phyloP scores from a whole-genome alignment of 2,888 invertebrate genomes.

The Brachyopa scutellaris region DNA sequence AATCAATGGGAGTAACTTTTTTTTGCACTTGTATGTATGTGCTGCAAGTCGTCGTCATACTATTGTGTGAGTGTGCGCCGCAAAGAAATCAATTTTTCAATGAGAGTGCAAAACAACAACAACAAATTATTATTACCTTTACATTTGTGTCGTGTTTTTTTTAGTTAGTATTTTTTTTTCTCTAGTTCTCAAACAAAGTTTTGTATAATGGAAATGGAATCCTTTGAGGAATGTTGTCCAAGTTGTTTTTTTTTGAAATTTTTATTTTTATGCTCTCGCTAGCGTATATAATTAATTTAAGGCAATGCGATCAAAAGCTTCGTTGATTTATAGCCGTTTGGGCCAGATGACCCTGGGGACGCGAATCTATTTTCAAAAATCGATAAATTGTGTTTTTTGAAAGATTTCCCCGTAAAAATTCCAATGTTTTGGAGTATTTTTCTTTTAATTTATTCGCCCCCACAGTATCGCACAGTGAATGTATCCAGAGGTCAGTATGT shows the following conservation, averaged over 20 bases:
- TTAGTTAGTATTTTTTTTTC: constrained; percentile 18
- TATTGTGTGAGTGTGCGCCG: constrained; percentile 32
- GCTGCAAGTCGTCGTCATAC: not conserved
- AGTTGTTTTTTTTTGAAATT: constrained; percentile 24
- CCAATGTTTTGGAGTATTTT: not conserved
- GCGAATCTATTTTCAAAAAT: constrained; percentile 60
- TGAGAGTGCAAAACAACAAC: constrained; percentile 45
- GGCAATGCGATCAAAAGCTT: not conserved
- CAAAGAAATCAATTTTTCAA: constrained; percentile 70
- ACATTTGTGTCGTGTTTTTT: constrained; percentile 28
- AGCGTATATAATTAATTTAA: constrained; percentile 37
- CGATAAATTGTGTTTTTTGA: constrained; percentile 28
- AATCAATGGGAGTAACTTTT: constrained; percentile 69
- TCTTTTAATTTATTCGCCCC: not conserved
- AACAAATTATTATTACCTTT: constrained; percentile 50
- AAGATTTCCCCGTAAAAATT: constrained; percentile 10
- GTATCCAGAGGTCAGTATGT: not conserved
- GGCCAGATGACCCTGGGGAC: constrained; percentile 40
- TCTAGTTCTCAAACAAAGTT: constrained; percentile 61
- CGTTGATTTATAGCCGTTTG: constrained; percentile 43
- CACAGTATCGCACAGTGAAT: not conserved
- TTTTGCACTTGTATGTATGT: constrained; percentile 58
- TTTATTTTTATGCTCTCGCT: constrained; percentile 39
- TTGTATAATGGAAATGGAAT: constrained; percentile 48
- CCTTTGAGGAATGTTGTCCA: constrained; percentile 62